Evolutionary conservation across 2,888 invertebrate species (phyloP), one percentile per base, ranked within the genome.

Genomic region (Theristus sp.): DNA sequence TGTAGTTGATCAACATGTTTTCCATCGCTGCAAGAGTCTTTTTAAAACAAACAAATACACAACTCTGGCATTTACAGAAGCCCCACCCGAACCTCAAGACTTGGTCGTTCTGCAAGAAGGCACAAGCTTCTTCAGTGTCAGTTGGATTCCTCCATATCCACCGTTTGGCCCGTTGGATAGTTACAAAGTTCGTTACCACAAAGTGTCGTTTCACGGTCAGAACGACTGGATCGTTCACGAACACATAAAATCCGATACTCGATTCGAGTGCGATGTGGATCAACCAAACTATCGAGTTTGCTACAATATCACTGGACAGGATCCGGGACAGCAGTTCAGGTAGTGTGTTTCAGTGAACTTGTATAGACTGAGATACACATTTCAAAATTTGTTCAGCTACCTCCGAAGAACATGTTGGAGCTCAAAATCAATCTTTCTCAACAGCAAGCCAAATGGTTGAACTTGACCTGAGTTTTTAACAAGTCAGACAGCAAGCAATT

Each of bases 131-230:
- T 71, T 73, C 65, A 66, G 67, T 63, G 69, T 73, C 49, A 70
- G 70, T 17, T 73, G 73, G 73, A 64, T 73, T 58, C 73, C 73
- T 25, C 73, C 73, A 22, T 73, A 73, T 61, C 73, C 73, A 30
- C 73, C 73, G 49, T 72, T 71, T 62, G 73, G 73, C 20, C 73
- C 72, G 13, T 69, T 72, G 60, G 71, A 71, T 58, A 64, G 65
- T 27, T 72, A 70, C 67, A 71, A 71, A 65, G 64, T 72, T 26
- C 65, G 68, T 27, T 69, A 71, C 58, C 69, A 69, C 10, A 56
- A 60, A 1, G 13, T 46, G 3, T 49, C 54, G 1, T 46, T 53
- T 2, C 29, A 26, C 52, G 58, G 53, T 1, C 55, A 58, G 22
- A 25, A 69, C 68, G 62, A 65, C 24, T 71, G 52, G 66, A 61